Evolutionary conservation across 2,797 vertebrate genomes (phyloP), one percentile per base, ranked within the genome.

Genomic region (Erethizon dorsatum): DNA sequence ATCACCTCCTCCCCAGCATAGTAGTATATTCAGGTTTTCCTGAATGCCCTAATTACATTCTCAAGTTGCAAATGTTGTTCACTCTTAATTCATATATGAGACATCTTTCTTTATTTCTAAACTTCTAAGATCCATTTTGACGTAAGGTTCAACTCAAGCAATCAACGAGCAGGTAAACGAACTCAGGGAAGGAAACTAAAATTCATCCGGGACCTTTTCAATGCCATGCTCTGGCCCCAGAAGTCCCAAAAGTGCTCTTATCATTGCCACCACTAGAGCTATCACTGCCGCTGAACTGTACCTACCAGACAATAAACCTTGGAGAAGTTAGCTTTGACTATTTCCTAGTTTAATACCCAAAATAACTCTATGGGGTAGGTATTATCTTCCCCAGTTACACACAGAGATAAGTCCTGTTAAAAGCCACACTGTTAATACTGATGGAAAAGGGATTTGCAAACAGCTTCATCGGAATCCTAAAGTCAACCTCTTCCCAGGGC

Each of bases 121-220:
- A 89, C n/a, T 83, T 94, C n/a, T 56, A 91, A 50, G 26, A 57
- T 82, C n/a, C 69, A n/a, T 33, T 90, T 63, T 93, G 65, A 73
- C 83, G 88, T 28, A 65, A 47, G 33, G 54, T 65, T 83, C 37
- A 77, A 45, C 14, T 92, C 52, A 90, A 90, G 54, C 15, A 80
- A 57, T 82, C 77, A 52, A 77, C 57, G 31, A 95, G 65, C 10
- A 45, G 47, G 14, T 20, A 69, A 83, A 63, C 14, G 37, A 85
- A 8, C 56, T 67, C 67, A 77, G 56, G 10, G 65, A 89, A 73
- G 31, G 26, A 13, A 90, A 47, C 0, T 31, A 41, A n/a, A 83
- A 80, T 86, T 71, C 41, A 61, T 47, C 3, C 6, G 6, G 37
- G n/a, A 45, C 9, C 28, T 88, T 83, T 78, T 56, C 2, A 54